Percentiles rank a stretch among this genome's conserved stretches.
Conservation (phyloP, 2,797 vertebrate genomes). For the Octomys mimax region DNA sequence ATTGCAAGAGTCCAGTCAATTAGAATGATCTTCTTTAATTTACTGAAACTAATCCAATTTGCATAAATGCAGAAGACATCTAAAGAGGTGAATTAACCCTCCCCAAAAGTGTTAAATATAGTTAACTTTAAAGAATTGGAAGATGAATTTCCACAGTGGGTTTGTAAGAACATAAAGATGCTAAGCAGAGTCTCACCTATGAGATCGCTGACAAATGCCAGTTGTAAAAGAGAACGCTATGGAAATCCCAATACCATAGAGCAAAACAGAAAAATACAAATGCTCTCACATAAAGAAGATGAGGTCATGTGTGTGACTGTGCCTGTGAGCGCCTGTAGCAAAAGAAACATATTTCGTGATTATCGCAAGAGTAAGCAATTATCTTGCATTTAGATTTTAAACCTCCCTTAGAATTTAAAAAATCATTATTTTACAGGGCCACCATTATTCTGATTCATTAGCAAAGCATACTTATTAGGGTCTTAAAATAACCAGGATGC, state of each 20-base stretch:
- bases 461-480: constrained; percentile 79
- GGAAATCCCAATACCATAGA: background rate
- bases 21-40: background rate
- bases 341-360: background rate
- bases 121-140: background rate
- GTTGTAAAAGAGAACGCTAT: background rate
- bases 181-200: accelerated
- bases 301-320: background rate
- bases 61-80: background rate
- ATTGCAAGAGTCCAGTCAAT: background rate
- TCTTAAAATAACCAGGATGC: constrained; percentile 80
- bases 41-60: background rate
- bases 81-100: background rate
- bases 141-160: background rate
- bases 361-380: constrained; percentile 42
- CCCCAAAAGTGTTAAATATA: background rate
- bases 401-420: constrained; percentile 72
- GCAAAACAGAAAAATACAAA: background rate
- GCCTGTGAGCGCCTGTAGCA: accelerated
- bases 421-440: constrained; percentile 69
- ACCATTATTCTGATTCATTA: constrained; percentile 81
- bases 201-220: background rate
- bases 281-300: background rate
- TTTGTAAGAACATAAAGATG: background rate
- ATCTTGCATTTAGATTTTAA: constrained; percentile 66